Percentiles rank a stretch among this genome's conserved stretches.
Evolutionary conservation across 2,113 vertebrate genomes (phyloP).

Genomic region (Aptenodytes forsteri): DNA sequence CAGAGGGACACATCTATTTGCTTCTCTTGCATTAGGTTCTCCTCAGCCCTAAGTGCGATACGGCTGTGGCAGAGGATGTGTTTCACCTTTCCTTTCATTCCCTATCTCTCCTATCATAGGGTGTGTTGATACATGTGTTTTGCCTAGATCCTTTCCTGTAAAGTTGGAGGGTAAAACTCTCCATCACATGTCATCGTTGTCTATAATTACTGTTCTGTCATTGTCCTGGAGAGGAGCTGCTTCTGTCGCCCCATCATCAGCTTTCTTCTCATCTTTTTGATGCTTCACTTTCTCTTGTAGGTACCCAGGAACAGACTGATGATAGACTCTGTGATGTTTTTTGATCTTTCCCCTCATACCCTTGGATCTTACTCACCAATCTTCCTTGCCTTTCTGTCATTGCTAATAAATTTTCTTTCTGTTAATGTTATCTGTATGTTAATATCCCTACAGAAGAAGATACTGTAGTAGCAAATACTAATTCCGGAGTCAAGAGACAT

Average conservation of each 20-base stretch:
- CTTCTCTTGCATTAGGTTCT: background rate
- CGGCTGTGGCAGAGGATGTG: background rate
- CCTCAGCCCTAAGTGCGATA: background rate
- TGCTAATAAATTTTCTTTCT: constrained; percentile 7
- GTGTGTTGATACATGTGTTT: background rate
- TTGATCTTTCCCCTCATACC: constrained; percentile 32
- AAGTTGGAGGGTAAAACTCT: background rate
- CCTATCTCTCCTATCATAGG: background rate
- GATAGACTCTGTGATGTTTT: constrained; percentile 18
- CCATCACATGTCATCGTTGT: constrained; percentile 16
- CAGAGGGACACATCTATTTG: background rate
- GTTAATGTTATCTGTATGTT: constrained; percentile 3
- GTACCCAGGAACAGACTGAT: background rate
- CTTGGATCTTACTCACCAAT: background rate
- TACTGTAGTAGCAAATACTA: background rate
- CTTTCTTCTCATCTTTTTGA: constrained; percentile 55
- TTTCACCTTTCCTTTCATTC: background rate
- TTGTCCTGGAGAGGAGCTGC: constrained; percentile 20
- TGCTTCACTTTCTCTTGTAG: constrained; percentile 12
- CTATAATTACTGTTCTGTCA: constrained; percentile 54
- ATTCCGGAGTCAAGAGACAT: background rate
- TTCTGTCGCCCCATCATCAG: background rate
- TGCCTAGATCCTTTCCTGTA: background rate
- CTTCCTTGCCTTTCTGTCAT: constrained; percentile 1
- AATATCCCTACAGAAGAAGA: background rate